Conservation (phyloP, 2,888 invertebrate species). For the Keiferia lycopersicella region DNA sequence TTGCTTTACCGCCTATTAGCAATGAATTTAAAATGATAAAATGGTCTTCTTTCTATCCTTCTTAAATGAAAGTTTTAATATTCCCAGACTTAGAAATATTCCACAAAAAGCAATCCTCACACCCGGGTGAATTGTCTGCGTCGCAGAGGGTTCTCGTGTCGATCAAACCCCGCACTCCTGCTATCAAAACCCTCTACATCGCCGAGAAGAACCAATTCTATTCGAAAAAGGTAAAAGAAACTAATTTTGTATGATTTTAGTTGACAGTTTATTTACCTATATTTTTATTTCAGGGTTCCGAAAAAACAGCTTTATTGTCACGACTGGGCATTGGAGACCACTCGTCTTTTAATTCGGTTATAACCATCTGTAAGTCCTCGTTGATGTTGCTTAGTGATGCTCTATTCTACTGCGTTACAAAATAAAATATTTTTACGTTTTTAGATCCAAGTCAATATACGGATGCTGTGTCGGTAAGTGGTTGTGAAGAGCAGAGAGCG, state of each 20-base stretch:
- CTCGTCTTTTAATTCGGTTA: conserved; percentile 58
- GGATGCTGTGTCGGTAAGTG: conserved; percentile 42
- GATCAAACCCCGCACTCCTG: conserved; percentile 60
- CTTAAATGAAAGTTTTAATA: background rate
- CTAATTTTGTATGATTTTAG: background rate
- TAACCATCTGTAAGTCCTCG: conserved; percentile 52
- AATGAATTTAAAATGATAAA: no score
- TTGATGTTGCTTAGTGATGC: background rate
- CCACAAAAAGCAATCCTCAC: conserved; percentile 43
- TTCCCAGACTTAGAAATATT: conserved; percentile 61
- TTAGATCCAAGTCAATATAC: conserved; percentile 56
- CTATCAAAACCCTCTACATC: conserved; percentile 64
- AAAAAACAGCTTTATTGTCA: conserved; percentile 61
- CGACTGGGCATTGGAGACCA: conserved; percentile 69
- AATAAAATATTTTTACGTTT: conserved; percentile 28
- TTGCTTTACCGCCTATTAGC: no score
- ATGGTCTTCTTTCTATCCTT: no score
- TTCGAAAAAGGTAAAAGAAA: conserved; percentile 52
- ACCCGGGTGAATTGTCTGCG: conserved; percentile 41
- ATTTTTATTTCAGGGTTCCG: conserved; percentile 52
- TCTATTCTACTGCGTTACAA: background rate
- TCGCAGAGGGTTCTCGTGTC: conserved; percentile 64
- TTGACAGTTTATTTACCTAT: background rate
- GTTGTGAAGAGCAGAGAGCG: conserved; percentile 41
- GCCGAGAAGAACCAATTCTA: conserved; percentile 62